A percentile compares a stretch with the other conserved stretches of the same genome.
Conservation (phyloP, 2,113 vertebrate species). For the Tachuris rubrigastra region DNA sequence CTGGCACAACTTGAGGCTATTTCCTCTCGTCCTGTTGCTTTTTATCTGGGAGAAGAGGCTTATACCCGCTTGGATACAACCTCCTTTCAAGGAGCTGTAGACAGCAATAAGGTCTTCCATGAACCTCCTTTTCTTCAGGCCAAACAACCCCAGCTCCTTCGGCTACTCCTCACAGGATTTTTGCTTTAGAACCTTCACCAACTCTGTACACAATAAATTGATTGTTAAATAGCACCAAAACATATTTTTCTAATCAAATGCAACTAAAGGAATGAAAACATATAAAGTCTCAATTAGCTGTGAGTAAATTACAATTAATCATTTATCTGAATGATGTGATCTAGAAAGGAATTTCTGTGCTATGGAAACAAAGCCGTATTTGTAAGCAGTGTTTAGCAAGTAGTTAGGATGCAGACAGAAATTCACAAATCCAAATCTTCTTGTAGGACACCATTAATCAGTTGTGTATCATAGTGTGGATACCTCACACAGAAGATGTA, state of each 20-base stretch:
- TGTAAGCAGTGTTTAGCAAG: neutral
- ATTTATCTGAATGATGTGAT: neutral
- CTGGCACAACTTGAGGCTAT: neutral
- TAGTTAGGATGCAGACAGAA: neutral
- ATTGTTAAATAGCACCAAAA: neutral
- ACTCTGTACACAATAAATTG: neutral
- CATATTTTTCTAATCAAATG: neutral
- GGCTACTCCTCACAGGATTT: neutral
- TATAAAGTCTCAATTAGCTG: neutral
- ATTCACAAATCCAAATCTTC: neutral
- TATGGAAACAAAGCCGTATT: neutral
- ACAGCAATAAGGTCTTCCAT: neutral
- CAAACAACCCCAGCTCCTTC: neutral
- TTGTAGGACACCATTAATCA: neutral
- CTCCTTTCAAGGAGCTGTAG: neutral
- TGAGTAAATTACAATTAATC: neutral
- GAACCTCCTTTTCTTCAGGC: neutral
- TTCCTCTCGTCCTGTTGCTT: neutral
- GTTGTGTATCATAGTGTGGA: neutral
- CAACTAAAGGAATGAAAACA: neutral
- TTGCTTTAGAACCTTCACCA: neutral
- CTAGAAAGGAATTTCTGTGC: neutral
- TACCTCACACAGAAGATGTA: neutral
- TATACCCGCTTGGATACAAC: neutral
- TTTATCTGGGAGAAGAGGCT: neutral